A percentile compares a stretch with the other conserved stretches of the same genome.
These are phyloP conservation scores for Cerceris rybyensis DNA, from an alignment of 2,888 invertebrate species.

Conservation along the genomic window DNA sequence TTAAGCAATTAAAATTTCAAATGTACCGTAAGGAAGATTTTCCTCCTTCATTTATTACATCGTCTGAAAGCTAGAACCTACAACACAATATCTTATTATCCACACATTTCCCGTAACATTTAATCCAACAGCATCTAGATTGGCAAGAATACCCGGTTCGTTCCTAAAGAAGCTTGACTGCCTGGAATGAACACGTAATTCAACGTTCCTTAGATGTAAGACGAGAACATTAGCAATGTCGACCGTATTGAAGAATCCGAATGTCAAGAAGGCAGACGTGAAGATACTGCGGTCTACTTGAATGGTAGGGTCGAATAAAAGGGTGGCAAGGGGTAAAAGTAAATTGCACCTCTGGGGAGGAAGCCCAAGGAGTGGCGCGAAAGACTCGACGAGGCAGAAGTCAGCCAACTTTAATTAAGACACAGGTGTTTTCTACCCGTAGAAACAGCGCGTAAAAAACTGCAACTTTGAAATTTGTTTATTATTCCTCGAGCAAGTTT, in stretches of 20 bases:
- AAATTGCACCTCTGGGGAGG: conserved; percentile 76
- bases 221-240: conserved; percentile 27
- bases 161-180: neutral
- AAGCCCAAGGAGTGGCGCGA: conserved; percentile 64
- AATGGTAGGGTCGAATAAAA: conserved; percentile 28
- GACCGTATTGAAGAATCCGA: conserved; percentile 48
- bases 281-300: conserved; percentile 24
- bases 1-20: too few relatives aligned
- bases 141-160: neutral
- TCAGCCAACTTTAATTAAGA: conserved; percentile 78
- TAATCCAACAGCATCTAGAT: too few relatives aligned
- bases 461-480: conserved; percentile 17
- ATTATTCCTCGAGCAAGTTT: neutral
- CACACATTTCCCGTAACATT: too few relatives aligned
- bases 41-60: too few relatives aligned
- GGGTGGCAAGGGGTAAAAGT: conserved; percentile 59
- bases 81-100: too few relatives aligned
- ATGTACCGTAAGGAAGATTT: too few relatives aligned
- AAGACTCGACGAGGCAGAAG: conserved; percentile 69
- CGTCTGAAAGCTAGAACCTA: too few relatives aligned
- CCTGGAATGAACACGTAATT: conserved; percentile 47
- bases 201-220: conserved; percentile 42
- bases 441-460: conserved; percentile 30
- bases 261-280: conserved; percentile 26
- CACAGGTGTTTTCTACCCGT: conserved; percentile 58